These are phyloP conservation scores for Thera obeliscata DNA, from an alignment of 2,888 invertebrate genomes.

Conservation along the genomic window DNA sequence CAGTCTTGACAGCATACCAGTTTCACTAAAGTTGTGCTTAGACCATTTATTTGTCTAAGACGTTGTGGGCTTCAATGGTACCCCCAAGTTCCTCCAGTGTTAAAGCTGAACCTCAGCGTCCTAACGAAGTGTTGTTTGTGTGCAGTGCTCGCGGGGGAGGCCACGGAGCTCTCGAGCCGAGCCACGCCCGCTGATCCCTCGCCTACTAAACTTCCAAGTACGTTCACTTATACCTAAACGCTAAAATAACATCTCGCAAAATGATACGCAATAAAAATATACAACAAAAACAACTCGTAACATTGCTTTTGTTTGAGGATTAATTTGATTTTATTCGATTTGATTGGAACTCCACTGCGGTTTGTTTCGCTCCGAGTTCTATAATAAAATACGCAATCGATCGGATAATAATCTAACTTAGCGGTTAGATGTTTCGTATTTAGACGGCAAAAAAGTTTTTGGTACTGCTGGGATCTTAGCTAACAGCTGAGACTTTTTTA, in stretches of 20 bases:
- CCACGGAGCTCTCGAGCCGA: constrained; percentile 78
- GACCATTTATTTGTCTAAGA: too few species aligned
- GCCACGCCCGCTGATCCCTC: constrained; percentile 82
- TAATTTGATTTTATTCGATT: constrained; percentile 41
- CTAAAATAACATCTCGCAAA: constrained; percentile 71
- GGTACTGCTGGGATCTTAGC: constrained; percentile 29
- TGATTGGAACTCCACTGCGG: constrained; percentile 32
- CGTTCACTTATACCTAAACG: constrained; percentile 64
- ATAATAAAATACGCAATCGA: constrained; percentile 31
- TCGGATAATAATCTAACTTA: constrained; percentile 42
- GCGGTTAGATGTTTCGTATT: constrained; percentile 40
- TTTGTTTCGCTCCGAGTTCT: constrained; percentile 30
- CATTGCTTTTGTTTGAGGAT: constrained; percentile 27
- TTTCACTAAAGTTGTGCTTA: too few species aligned
- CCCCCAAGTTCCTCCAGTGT: background rate
- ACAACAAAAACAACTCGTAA: constrained; percentile 25
- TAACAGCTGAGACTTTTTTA: background rate
- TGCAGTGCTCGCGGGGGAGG: constrained; percentile 79
- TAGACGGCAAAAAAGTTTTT: constrained; percentile 43
- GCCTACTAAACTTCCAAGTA: constrained; percentile 86
- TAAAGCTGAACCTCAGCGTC: constrained; percentile 18
- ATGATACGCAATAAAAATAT: constrained; percentile 1
- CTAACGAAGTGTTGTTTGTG: constrained; percentile 76
- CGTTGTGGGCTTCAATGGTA: background rate
- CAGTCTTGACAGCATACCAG: background rate